Percentiles rank a stretch among this genome's conserved stretches.
Conservation (phyloP, 2,113 vertebrate genomes). For the Pyrgilauda ruficollis region DNA sequence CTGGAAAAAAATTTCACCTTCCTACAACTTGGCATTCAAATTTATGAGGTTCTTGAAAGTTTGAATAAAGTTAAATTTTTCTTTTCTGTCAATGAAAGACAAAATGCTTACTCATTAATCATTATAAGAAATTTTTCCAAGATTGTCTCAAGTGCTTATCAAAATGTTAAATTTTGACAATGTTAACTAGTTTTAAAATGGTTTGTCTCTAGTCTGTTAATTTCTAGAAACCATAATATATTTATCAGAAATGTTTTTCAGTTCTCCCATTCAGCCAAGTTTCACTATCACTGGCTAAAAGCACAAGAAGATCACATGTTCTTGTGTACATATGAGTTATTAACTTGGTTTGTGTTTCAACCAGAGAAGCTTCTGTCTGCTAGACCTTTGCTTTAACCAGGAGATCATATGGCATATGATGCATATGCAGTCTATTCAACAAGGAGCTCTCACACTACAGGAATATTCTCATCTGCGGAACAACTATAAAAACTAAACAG, state of each 20-base stretch:
- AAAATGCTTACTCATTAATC: neutral
- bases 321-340: neutral
- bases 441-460: neutral
- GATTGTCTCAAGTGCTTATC: neutral
- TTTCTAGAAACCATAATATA: neutral
- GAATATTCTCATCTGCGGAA: neutral
- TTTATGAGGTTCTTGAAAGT: neutral
- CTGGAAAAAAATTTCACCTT: neutral
- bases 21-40: neutral
- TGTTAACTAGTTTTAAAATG: neutral
- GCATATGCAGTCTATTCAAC: neutral
- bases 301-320: neutral
- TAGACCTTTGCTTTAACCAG: neutral
- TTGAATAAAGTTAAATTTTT: neutral
- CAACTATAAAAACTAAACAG: neutral
- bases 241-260: neutral
- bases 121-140: neutral
- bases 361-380: neutral
- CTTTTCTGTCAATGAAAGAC: neutral
- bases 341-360: neutral
- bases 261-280: neutral
- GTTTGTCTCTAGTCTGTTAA: neutral
- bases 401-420: neutral
- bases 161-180: neutral
- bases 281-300: neutral